Conservation (phyloP, 2,888 invertebrate species). For the Sisyra nigra region DNA sequence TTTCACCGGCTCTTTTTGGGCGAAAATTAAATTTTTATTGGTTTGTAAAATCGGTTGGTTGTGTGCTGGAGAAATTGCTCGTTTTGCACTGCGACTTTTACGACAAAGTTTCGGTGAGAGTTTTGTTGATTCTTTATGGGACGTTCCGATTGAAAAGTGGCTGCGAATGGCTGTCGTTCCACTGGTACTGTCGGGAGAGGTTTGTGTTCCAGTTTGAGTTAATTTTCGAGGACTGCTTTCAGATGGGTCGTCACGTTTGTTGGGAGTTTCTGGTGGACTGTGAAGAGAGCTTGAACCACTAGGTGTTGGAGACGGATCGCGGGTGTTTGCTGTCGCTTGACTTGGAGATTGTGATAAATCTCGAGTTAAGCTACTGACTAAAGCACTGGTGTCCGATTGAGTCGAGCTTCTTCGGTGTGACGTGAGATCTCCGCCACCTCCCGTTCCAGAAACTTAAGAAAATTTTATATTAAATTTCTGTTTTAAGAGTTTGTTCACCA, state of each 20-base stretch:
- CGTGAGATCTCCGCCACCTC: slow-evolving; percentile 21
- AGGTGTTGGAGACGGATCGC: slow-evolving; percentile 37
- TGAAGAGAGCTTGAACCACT: slow-evolving; percentile 35
- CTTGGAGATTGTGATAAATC: slow-evolving; percentile 43
- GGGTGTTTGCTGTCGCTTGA: slow-evolving; percentile 28
- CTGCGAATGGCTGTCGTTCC: slow-evolving; percentile 26
- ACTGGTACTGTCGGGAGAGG: slow-evolving; percentile 40
- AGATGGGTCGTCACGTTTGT: slow-evolving; percentile 20
- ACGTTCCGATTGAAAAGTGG: slow-evolving; percentile 43
- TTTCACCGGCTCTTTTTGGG: slow-evolving; percentile 43
- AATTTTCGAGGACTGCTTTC: slow-evolving; percentile 27
- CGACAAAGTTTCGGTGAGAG: slow-evolving; percentile 36
- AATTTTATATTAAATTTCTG: slow-evolving; percentile 2
- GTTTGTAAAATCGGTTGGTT: slow-evolving; percentile 23
- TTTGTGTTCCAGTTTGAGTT: slow-evolving; percentile 52
- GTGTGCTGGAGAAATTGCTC: slow-evolving; percentile 30
- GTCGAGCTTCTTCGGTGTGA: slow-evolving; percentile 36
- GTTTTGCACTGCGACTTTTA: slow-evolving; percentile 34
- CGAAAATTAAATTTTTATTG: slow-evolving; percentile 22
- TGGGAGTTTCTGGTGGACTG: slow-evolving; percentile 31
- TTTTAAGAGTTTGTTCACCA: slow-evolving; percentile 3
- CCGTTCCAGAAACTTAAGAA: slow-evolving; percentile 25
- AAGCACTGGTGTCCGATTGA: slow-evolving; percentile 41
- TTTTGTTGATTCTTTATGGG: slow-evolving; percentile 31
- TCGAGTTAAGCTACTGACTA: slow-evolving; percentile 41